A percentile compares a stretch with the other conserved stretches of the same genome.
Conservation (phyloP, 2,888 invertebrate species). For the Folsomia manolachei region DNA sequence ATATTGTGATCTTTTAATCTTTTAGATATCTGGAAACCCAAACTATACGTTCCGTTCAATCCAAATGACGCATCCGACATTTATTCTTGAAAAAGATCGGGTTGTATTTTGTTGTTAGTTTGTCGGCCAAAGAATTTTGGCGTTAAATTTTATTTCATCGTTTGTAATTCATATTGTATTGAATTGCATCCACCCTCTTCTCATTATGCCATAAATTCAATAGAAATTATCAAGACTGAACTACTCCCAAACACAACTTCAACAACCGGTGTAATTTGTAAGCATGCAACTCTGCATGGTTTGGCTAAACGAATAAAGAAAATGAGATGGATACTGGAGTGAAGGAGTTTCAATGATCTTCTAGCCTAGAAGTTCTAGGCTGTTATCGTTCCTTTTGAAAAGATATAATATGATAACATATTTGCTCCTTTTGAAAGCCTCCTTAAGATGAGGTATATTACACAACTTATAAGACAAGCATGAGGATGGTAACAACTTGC, state of each 20-base stretch:
- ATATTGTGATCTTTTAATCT: constrained; percentile 19
- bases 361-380: background rate
- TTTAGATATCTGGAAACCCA: constrained; percentile 15
- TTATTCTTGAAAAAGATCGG: background rate
- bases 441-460: background rate
- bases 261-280: too few relatives aligned
- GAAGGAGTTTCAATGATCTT: background rate
- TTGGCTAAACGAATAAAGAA: background rate
- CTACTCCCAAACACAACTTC: background rate
- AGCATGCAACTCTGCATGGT: background rate
- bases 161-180: background rate
- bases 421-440: background rate
- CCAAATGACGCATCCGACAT: background rate
- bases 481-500: background rate
- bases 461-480: background rate
- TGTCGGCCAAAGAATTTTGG: background rate
- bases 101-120: background rate
- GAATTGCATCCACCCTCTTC: background rate
- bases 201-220: background rate
- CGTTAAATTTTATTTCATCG: background rate
- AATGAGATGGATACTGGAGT: background rate
- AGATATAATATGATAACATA: background rate
- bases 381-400: constrained; percentile 1
- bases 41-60: background rate
- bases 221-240: background rate